Conservation (phyloP, 2,888 invertebrate species). For the Pemphredon lugubris region DNA sequence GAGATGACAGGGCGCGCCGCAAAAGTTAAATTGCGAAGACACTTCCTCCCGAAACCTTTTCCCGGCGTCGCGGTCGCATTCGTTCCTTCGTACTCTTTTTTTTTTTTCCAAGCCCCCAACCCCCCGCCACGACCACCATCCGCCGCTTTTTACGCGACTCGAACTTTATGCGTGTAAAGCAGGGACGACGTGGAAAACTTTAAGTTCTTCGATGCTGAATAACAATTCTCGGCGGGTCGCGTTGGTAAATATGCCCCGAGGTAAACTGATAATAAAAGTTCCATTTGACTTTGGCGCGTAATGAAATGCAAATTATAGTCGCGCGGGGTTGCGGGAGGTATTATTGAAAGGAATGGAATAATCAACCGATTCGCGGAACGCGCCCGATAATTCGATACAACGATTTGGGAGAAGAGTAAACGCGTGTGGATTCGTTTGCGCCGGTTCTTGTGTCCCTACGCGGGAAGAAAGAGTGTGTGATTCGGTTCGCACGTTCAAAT, state of each 20-base stretch:
- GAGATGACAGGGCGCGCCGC: constrained; percentile 58
- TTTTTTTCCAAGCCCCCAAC: background rate
- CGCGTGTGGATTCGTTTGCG: no score
- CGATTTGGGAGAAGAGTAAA: constrained; percentile 17
- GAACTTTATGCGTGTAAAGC: constrained; percentile 41
- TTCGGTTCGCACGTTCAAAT: background rate
- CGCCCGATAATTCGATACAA: constrained; percentile 43
- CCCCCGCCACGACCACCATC: background rate
- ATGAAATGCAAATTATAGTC: constrained; percentile 54
- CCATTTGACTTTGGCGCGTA: constrained; percentile 29
- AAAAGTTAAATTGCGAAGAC: constrained; percentile 65
- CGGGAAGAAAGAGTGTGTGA: background rate
- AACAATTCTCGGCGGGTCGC: constrained; percentile 45
- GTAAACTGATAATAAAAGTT: constrained; percentile 55
- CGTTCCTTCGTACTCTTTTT: constrained; percentile 5
- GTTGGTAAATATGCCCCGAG: constrained; percentile 32
- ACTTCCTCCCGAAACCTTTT: constrained; percentile 50
- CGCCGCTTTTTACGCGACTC: background rate
- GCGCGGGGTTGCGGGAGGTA: constrained; percentile 16
- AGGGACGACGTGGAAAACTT: constrained; percentile 27
- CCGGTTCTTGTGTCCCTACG: background rate
- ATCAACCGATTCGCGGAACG: constrained; percentile 24
- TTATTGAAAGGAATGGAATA: constrained; percentile 52
- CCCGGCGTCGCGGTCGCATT: constrained; percentile 31
- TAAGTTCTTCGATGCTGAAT: constrained; percentile 38